A percentile compares a stretch with the other conserved stretches of the same genome.
Conservation (phyloP, 1,140 invertebrate genomes). For the Aphaenogaster rudis region DNA sequence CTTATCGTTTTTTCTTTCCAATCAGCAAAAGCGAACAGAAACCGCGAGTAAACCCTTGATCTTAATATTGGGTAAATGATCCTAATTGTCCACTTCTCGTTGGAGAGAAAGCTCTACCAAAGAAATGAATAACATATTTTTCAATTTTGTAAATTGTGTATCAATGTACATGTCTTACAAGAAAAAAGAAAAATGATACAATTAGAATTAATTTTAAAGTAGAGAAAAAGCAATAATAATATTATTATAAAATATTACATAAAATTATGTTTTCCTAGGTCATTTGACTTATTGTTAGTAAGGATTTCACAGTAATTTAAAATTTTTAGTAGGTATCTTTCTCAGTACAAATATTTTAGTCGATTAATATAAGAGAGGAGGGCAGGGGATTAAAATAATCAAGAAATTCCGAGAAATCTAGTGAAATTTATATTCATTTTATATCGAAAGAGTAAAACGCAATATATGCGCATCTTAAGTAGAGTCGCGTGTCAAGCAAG, state of each 20-base stretch:
- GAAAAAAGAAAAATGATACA: neutral
- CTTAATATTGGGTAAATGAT: neutral
- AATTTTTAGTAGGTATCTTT: neutral
- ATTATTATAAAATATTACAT: no score
- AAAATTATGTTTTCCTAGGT: neutral
- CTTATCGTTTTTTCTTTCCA: slow-evolving; percentile 17
- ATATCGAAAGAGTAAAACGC: neutral
- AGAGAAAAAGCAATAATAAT: neutral
- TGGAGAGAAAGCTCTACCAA: neutral
- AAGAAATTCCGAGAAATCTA: neutral
- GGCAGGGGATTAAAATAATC: neutral
- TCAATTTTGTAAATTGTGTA: neutral
- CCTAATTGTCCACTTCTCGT: slow-evolving; percentile 1
- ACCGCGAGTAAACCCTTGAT: neutral
- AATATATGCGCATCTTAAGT: slow-evolving; percentile 22
- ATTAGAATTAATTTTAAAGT: neutral
- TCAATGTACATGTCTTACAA: neutral
- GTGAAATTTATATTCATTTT: neutral
- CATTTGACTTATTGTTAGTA: no score
- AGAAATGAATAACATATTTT: slow-evolving; percentile 7
- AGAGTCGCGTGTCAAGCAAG: slow-evolving; percentile 42
- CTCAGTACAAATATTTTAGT: neutral
- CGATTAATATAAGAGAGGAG: neutral
- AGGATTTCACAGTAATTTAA: neutral
- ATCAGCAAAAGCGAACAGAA: neutral